Percentiles rank a stretch among this genome's conserved stretches.
Conservation (phyloP, 2,888 invertebrate species). For the Celastrina argiolus region DNA sequence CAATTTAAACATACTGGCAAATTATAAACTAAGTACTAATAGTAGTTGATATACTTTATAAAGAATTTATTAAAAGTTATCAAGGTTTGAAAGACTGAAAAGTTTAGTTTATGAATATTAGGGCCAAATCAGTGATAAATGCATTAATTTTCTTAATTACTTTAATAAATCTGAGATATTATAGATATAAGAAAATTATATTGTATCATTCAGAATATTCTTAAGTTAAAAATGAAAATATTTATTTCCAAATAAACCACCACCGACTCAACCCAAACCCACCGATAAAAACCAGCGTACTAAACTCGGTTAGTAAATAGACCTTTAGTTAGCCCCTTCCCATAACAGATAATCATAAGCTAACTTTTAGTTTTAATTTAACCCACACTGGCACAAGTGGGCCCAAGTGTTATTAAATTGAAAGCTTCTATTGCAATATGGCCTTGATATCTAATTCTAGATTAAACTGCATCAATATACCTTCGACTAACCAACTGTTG, state of each 20-base stretch:
- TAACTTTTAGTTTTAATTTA: too few relatives aligned
- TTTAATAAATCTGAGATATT: neutral
- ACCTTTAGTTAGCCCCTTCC: too few relatives aligned
- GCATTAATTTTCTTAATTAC: neutral
- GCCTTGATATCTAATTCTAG: constrained; percentile 7
- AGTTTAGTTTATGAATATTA: neutral
- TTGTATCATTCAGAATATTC: neutral
- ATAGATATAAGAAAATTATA: neutral
- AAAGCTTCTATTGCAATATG: neutral
- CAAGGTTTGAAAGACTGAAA: neutral
- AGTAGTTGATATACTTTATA: neutral
- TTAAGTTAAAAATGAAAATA: too few relatives aligned
- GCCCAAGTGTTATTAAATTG: neutral
- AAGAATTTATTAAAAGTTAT: neutral
- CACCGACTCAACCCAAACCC: too few relatives aligned
- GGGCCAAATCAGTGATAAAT: neutral
- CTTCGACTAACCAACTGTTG: constrained; percentile 3
- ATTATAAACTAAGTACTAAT: too few relatives aligned
- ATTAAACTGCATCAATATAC: constrained; percentile 1
- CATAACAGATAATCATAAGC: too few relatives aligned
- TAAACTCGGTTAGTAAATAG: too few relatives aligned
- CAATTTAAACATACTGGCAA: too few relatives aligned
- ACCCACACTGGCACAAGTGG: too few relatives aligned
- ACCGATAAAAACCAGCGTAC: too few relatives aligned
- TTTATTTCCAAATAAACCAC: too few relatives aligned